Percentiles rank a stretch among this genome's conserved stretches.
Conservation (phyloP, 2,113 vertebrate species). For the Poeciliopsis occidentalis region DNA sequence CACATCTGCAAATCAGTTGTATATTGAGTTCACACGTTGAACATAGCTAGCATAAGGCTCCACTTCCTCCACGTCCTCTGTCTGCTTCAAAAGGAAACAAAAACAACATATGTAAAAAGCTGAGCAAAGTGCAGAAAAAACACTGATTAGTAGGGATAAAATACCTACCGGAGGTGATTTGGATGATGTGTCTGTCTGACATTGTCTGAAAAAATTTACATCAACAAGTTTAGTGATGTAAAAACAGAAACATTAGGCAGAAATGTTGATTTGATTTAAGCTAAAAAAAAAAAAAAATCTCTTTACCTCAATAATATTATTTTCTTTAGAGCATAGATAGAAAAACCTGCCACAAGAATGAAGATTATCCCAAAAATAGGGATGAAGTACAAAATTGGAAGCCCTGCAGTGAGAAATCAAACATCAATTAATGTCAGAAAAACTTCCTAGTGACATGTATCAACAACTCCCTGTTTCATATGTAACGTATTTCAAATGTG, state of each 20-base stretch:
- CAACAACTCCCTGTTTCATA: not conserved
- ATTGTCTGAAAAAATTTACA: slow-evolving; percentile 18
- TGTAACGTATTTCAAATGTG: not conserved
- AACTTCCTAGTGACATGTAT: not conserved
- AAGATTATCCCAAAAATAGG: not conserved
- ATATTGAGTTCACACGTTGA: slow-evolving; percentile 83
- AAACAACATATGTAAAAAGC: not conserved
- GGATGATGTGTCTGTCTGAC: not conserved
- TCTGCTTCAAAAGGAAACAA: slow-evolving; percentile 29
- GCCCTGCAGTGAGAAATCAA: slow-evolving; percentile 9
- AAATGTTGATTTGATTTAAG: not conserved
- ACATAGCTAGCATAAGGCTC: slow-evolving; percentile 80
- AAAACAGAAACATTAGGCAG: not conserved
- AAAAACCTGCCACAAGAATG: slow-evolving; percentile 6
- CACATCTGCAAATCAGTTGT: slow-evolving; percentile 74
- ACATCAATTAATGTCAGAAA: not conserved
- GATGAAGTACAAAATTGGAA: not conserved
- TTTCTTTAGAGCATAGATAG: slow-evolving; percentile 35
- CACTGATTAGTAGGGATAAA: not conserved
- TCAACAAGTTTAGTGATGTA: not conserved
- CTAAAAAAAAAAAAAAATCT: not conserved
- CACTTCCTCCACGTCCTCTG: slow-evolving; percentile 75
- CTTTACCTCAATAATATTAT: slow-evolving; percentile 45
- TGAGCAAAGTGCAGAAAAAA: not conserved
- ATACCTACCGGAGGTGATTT: slow-evolving; percentile 57